phyloP scores from a whole-genome alignment of 2,797 vertebrate genomes.

The Sparidentex hasta region DNA sequence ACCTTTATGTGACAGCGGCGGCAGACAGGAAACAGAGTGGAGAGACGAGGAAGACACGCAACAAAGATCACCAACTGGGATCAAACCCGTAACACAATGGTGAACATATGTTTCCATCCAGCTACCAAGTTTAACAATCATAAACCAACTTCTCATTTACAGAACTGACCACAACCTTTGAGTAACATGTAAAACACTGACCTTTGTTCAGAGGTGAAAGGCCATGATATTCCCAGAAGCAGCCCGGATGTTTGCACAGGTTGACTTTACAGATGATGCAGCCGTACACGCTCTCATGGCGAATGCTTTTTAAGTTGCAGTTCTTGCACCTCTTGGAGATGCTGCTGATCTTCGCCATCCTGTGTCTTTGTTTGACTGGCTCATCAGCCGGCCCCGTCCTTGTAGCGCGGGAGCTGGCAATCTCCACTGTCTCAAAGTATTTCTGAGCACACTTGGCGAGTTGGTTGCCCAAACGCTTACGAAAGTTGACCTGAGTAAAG shows the following conservation, averaged over 20 bases:
- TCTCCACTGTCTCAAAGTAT: constrained; percentile 44
- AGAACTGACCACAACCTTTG: neutral
- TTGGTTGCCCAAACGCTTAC: constrained; percentile 84
- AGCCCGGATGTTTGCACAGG: constrained; percentile 79
- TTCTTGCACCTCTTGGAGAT: constrained; percentile 79
- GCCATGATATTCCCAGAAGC: constrained; percentile 86
- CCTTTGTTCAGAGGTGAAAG: constrained; percentile 69
- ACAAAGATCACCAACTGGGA: neutral
- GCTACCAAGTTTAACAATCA: neutral
- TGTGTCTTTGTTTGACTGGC: constrained; percentile 68
- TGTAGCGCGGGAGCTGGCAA: neutral
- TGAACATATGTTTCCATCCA: neutral
- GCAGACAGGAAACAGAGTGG: neutral
- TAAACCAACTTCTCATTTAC: neutral
- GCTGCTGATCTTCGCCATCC: constrained; percentile 75
- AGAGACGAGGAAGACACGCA: neutral
- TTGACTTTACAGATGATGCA: constrained; percentile 77
- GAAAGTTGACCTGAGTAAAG: constrained; percentile 85
- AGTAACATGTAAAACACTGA: constrained; percentile 23
- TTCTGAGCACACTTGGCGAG: constrained; percentile 80
- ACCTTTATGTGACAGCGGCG: no score
- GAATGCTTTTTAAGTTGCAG: constrained; percentile 78
- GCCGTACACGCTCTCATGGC: constrained; percentile 81
- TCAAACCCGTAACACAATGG: neutral
- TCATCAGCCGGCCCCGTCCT: neutral